Evolutionary conservation across 1,140 invertebrate species (phyloP).

Genomic region (Episyrphus balteatus): DNA sequence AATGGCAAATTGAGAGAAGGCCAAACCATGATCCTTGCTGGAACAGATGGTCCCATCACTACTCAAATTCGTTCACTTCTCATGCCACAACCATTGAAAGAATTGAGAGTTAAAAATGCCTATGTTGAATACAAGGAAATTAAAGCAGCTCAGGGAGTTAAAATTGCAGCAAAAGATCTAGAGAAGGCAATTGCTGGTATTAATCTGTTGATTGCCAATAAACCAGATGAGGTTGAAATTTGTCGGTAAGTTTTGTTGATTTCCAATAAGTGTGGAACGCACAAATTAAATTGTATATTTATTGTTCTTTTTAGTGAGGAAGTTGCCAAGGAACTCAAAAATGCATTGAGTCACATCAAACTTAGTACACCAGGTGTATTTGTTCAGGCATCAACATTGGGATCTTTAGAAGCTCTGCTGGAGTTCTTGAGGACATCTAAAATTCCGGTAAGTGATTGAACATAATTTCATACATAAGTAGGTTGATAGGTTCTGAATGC

Average conservation of each 20-base stretch:
- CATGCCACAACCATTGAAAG: constrained; percentile 96
- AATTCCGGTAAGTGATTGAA: constrained; percentile 73
- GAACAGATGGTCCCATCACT: constrained; percentile 95
- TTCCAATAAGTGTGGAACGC: not conserved
- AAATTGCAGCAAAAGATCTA: constrained; percentile 94
- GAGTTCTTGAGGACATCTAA: constrained; percentile 91
- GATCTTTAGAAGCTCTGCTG: constrained; percentile 92
- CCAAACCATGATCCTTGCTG: constrained; percentile 89
- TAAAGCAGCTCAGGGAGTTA: constrained; percentile 93
- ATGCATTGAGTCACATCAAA: constrained; percentile 85
- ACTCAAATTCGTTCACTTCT: constrained; percentile 94
- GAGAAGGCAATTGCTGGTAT: constrained; percentile 94
- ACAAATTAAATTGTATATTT: not conserved
- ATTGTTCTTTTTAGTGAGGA: constrained; percentile 50
- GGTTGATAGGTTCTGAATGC: too few relatives aligned
- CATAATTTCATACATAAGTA: too few relatives aligned
- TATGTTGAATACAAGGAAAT: constrained; percentile 95
- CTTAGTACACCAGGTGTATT: constrained; percentile 88
- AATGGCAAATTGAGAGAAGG: constrained; percentile 89
- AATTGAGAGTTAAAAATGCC: constrained; percentile 94
- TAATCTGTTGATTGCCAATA: constrained; percentile 79
- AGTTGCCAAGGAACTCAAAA: constrained; percentile 68
- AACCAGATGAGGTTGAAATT: constrained; percentile 88
- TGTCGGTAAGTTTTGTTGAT: constrained; percentile 39
- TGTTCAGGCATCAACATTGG: constrained; percentile 97